Evolutionary conservation across 2,888 invertebrate species (phyloP).

Genomic region (Chaitophorus viminalis): DNA sequence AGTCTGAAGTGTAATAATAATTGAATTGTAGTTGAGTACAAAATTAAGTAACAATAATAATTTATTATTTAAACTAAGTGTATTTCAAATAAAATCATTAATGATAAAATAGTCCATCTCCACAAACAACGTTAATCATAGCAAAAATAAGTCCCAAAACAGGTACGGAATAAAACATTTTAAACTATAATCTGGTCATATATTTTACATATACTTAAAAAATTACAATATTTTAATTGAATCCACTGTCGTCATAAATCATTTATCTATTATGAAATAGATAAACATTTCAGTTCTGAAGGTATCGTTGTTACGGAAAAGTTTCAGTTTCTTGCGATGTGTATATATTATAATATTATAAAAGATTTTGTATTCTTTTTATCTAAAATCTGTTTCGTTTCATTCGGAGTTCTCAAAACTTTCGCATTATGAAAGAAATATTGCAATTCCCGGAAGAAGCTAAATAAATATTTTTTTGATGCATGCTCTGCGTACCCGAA

Average conservation of each 20-base stretch:
- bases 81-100: background rate
- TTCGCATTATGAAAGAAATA: background rate
- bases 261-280: too few species aligned
- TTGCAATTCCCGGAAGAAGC: background rate
- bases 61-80: background rate
- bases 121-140: background rate
- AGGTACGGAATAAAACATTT: background rate
- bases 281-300: background rate
- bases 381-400: background rate
- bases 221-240: background rate
- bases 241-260: background rate
- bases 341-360: background rate
- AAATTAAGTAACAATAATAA: background rate
- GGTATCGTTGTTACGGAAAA: background rate
- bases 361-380: background rate
- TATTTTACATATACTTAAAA: background rate
- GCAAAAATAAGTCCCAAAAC: background rate
- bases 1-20: background rate
- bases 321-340: background rate
- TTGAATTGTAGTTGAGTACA: background rate
- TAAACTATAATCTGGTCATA: background rate
- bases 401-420: background rate
- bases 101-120: background rate
- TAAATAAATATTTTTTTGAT: background rate
- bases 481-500: background rate